These are phyloP conservation scores for Coregonus suidteri DNA, from an alignment of 2,797 vertebrate genomes.

Conservation along the genomic window DNA sequence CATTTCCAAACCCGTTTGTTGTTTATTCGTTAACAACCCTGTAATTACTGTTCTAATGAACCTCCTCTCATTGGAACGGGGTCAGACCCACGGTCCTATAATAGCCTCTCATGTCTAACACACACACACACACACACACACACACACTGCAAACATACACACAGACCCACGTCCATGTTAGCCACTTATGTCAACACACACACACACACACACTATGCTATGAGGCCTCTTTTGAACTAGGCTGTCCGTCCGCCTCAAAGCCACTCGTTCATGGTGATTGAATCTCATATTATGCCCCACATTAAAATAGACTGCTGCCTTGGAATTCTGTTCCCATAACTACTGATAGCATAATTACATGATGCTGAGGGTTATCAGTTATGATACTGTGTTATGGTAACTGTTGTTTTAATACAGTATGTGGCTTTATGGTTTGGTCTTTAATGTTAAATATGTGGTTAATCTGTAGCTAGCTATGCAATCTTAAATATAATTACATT, in stretches of 20 bases:
- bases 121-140: no score
- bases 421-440: slow-evolving; percentile 7
- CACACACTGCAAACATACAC: no score
- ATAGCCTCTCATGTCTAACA: not conserved
- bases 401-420: not conserved
- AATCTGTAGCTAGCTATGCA: not conserved
- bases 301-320: not conserved
- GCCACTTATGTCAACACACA: slow-evolving; percentile 11
- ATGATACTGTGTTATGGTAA: not conserved
- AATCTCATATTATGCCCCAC: not conserved
- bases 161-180: not conserved
- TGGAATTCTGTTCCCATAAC: not conserved
- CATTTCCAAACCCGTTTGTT: slow-evolving; percentile 38
- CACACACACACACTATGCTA: slow-evolving; percentile 20
- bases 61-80: slow-evolving; percentile 57
- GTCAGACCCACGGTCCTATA: slow-evolving; percentile 38
- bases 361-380: not conserved
- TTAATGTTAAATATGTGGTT: not conserved
- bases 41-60: slow-evolving; percentile 61
- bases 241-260: not conserved
- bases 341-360: not conserved
- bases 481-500: not conserved
- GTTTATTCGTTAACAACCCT: slow-evolving; percentile 43
- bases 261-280: not conserved
- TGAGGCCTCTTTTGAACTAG: not conserved